phyloP scores from a whole-genome alignment of 2,888 invertebrate genomes.

The Eupithecia inturbata region DNA sequence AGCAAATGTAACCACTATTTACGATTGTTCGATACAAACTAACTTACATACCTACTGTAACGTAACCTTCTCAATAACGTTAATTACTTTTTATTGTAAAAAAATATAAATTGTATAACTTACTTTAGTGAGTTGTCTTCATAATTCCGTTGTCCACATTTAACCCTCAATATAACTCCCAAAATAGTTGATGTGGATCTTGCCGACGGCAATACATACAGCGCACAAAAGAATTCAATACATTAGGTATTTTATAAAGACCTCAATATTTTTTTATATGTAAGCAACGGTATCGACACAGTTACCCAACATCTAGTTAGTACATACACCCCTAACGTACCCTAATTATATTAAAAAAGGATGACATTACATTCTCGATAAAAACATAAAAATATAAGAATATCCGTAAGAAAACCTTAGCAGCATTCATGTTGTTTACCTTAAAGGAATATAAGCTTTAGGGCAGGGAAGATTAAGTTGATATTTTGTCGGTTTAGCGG shows the following conservation, averaged over 20 bases:
- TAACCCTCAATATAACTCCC: background rate
- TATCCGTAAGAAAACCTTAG: background rate
- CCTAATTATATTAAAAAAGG: constrained; percentile 15
- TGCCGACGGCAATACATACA: background rate
- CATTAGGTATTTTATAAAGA: background rate
- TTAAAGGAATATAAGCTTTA: constrained; percentile 16
- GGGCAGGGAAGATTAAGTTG: constrained; percentile 13
- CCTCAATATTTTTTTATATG: background rate
- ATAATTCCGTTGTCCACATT: background rate
- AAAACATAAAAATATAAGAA: constrained; percentile 17
- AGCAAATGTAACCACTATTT: constrained; percentile 23
- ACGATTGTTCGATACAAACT: constrained; percentile 23
- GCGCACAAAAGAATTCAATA: background rate
- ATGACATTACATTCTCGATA: constrained; percentile 14
- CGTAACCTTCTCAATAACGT: background rate
- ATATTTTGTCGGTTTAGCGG: constrained; percentile 42
- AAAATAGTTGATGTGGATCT: background rate
- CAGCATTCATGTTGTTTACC: background rate
- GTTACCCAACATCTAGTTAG: background rate
- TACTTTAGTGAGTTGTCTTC: background rate
- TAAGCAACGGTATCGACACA: background rate
- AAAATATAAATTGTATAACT: background rate
- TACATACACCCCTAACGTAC: background rate
- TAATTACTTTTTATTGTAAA: background rate
- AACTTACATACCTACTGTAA: too few species aligned